Conservation (phyloP, 2,797 vertebrate genomes). For the Thaleichthys pacificus region DNA sequence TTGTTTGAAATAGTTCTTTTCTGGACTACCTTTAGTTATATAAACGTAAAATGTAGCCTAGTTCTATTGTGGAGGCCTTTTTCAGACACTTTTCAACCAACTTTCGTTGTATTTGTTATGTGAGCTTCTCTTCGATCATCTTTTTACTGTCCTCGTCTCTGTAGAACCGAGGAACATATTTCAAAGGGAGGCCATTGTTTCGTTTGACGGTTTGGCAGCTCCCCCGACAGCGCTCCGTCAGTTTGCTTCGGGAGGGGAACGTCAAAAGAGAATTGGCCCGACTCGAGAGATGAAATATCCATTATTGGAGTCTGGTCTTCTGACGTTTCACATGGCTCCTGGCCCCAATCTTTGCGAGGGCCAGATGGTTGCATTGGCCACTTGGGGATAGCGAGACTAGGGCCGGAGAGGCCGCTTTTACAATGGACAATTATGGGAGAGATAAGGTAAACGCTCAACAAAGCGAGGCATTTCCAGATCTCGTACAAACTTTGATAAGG, state of each 20-base stretch:
- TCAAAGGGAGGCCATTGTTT: constrained; percentile 7
- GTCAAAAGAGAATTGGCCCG: constrained; percentile 43
- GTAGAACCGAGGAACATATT: constrained; percentile 9
- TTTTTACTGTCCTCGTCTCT: neutral
- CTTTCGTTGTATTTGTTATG: neutral
- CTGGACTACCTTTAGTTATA: neutral
- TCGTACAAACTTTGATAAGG: constrained; percentile 66
- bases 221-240: constrained; percentile 34
- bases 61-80: neutral
- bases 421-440: constrained; percentile 70
- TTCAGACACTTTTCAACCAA: neutral
- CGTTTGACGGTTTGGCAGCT: constrained; percentile 20
- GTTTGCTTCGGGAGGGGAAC: constrained; percentile 47
- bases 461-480: constrained; percentile 69
- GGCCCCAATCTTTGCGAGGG: constrained; percentile 69
- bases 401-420: constrained; percentile 68
- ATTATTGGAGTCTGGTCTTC: constrained; percentile 67
- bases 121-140: neutral
- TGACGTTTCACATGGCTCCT: constrained; percentile 66
- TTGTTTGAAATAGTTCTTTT: neutral
- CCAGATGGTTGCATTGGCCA: constrained; percentile 75
- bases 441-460: constrained; percentile 73
- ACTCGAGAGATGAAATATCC: constrained; percentile 58
- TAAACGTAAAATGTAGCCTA: neutral
- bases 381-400: constrained; percentile 61